phyloP scores from a whole-genome alignment of 1,140 invertebrate genomes.

The Holcopasites calliopsidis region DNA sequence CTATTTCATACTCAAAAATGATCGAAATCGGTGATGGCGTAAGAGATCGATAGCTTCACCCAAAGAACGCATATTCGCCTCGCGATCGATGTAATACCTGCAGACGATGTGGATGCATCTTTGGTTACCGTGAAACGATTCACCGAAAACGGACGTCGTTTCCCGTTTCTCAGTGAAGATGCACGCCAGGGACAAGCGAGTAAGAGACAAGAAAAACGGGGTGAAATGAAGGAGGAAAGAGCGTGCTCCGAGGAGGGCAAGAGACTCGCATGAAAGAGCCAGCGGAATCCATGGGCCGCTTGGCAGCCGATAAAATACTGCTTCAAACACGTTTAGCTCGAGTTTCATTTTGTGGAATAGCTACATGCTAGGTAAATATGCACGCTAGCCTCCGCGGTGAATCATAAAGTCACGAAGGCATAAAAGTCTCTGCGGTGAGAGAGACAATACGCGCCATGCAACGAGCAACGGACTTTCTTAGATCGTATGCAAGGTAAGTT shows the following conservation, averaged over 20 bases:
- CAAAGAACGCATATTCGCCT: no score
- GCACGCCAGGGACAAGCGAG: no score
- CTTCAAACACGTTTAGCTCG: slow-evolving; percentile 28
- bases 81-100: no score
- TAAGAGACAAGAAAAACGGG: background rate
- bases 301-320: slow-evolving; percentile 31
- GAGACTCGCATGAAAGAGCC: slow-evolving; percentile 17
- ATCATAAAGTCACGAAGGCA: slow-evolving; percentile 44
- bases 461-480: slow-evolving; percentile 43
- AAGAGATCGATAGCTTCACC: no score
- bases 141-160: background rate
- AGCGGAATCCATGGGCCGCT: slow-evolving; percentile 11
- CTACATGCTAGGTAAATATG: slow-evolving; percentile 40
- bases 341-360: slow-evolving; percentile 49
- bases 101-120: no score
- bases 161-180: no score
- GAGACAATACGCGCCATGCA: slow-evolving; percentile 50
- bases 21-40: no score
- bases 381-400: slow-evolving; percentile 39
- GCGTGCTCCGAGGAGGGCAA: background rate
- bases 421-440: slow-evolving; percentile 14
- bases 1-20: no score
- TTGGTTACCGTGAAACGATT: background rate
- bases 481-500: slow-evolving; percentile 39
- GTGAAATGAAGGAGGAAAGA: background rate